Percentiles rank a stretch among this genome's conserved stretches.
These are phyloP conservation scores for Girardia tigrina DNA, from an alignment of 2,888 invertebrate species.

Conservation along the genomic window DNA sequence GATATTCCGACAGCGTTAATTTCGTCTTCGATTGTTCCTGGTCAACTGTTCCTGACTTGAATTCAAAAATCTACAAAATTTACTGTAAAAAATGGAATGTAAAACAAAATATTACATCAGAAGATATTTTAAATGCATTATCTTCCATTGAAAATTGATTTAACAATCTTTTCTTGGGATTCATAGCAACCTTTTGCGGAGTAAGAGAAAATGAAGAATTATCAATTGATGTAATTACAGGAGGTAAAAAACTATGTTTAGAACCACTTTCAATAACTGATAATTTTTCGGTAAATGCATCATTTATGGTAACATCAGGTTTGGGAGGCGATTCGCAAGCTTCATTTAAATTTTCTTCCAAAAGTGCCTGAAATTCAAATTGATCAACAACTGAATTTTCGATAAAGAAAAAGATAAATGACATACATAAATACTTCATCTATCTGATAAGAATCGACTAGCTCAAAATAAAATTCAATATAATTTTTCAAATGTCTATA, in stretches of 20 bases:
- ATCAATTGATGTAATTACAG: not conserved
- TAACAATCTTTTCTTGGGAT: not conserved
- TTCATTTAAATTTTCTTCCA: not conserved
- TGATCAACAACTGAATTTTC: no score
- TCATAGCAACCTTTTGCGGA: not conserved
- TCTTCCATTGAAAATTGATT: constrained; percentile 23
- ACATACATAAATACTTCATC: no score
- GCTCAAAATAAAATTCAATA: no score
- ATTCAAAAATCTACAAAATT: not conserved
- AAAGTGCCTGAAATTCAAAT: not conserved
- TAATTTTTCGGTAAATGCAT: constrained; percentile 5
- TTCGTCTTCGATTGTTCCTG: constrained; percentile 5
- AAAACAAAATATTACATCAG: not conserved
- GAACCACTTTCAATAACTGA: not conserved
- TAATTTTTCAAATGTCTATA: no score
- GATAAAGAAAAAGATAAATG: no score
- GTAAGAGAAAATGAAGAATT: not conserved
- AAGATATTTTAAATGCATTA: not conserved
- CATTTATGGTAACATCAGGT: not conserved
- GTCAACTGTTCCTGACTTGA: no score
- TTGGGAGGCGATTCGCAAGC: not conserved
- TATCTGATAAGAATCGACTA: no score
- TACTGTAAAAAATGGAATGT: not conserved
- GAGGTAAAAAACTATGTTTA: constrained; percentile 2
- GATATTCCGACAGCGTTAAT: not conserved